Conservation (phyloP, 2,888 invertebrate species). For the Melanotus villosus region DNA sequence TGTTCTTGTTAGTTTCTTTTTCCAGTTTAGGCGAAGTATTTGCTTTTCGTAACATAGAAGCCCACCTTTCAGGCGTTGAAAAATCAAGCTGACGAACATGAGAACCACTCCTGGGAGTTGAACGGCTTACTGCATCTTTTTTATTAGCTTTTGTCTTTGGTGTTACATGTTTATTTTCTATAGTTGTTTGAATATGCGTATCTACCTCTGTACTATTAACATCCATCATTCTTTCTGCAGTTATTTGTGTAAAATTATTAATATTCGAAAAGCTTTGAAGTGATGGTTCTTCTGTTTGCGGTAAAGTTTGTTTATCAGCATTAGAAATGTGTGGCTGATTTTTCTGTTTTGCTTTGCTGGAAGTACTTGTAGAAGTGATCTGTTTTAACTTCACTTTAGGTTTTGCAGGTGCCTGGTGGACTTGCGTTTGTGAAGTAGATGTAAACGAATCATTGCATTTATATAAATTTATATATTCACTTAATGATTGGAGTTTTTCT, state of each 20-base stretch:
- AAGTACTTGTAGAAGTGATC: background rate
- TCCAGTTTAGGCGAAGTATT: conserved; percentile 2
- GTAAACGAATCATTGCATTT: conserved; percentile 39
- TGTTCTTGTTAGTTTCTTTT: background rate
- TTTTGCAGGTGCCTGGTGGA: background rate
- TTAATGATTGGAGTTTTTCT: conserved; percentile 37
- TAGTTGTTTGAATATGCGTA: no score
- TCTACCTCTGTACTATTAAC: no score
- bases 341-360: background rate
- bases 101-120: conserved; percentile 51
- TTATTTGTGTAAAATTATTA: no score
- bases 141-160: conserved; percentile 6
- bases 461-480: conserved; percentile 49
- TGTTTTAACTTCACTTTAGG: background rate
- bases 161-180: background rate
- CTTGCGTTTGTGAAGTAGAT: background rate
- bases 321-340: background rate
- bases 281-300: no score
- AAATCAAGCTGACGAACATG: conserved; percentile 61
- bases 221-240: no score
- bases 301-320: no score
- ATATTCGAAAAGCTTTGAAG: no score
- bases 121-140: conserved; percentile 33
- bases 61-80: conserved; percentile 53
- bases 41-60: background rate